Evolutionary conservation across 2,888 invertebrate genomes (phyloP).

Genomic region (Vannuccia rotundouncinata): DNA sequence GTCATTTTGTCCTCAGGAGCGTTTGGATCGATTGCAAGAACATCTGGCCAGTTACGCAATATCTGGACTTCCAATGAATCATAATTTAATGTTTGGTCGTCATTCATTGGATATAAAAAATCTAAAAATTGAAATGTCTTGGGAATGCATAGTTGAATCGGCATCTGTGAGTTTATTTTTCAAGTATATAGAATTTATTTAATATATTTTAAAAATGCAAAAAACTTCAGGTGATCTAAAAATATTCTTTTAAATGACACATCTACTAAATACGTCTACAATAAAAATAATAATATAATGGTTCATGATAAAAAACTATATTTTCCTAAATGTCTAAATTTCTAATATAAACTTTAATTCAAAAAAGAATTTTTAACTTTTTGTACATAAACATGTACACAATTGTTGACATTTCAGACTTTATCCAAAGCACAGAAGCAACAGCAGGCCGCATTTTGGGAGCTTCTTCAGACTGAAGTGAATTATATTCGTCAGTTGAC

Average conservation of each 20-base stretch:
- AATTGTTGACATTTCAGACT: background rate
- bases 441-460: slow-evolving; percentile 14
- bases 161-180: background rate
- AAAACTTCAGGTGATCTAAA: no score
- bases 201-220: no score
- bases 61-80: background rate
- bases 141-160: background rate
- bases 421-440: background rate
- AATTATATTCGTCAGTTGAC: slow-evolving; percentile 12
- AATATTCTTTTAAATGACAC: no score
- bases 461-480: slow-evolving; percentile 10
- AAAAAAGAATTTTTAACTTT: no score
- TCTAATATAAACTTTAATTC: no score
- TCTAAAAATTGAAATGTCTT: background rate
- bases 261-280: no score
- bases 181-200: no score
- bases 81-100: background rate
- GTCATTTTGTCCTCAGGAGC: background rate
- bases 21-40: background rate
- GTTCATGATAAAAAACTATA: no score
- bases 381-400: no score
- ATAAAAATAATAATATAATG: no score
- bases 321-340: no score
- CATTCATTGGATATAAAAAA: background rate
- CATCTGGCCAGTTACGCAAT: background rate